These are phyloP conservation scores for Liopterus haemorrhoidalis DNA, from an alignment of 2,888 invertebrate species.

Conservation along the genomic window DNA sequence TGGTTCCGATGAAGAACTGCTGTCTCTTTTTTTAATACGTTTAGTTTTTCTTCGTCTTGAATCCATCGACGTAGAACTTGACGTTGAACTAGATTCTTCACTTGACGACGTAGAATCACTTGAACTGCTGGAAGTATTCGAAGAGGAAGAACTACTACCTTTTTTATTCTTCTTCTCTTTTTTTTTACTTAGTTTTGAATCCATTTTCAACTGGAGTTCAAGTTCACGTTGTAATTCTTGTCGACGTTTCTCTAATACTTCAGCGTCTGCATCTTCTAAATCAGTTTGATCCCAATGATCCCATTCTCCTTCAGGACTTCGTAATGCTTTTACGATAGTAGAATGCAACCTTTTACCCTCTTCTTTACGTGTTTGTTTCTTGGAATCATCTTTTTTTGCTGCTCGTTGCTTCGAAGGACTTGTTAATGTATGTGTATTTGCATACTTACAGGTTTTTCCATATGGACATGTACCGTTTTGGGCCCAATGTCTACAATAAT, in stretches of 20 bases:
- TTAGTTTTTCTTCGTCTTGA: conserved; percentile 41
- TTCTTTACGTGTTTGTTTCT: conserved; percentile 47
- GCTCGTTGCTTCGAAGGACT: conserved; percentile 69
- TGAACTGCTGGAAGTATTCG: conserved; percentile 58
- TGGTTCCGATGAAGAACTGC: conserved; percentile 28
- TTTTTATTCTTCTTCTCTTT: conserved; percentile 63
- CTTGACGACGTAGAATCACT: conserved; percentile 60
- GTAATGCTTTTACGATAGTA: conserved; percentile 54
- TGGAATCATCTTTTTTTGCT: conserved; percentile 58
- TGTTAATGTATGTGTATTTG: conserved; percentile 65
- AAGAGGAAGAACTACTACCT: conserved; percentile 64
- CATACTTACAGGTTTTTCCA: conserved; percentile 73
- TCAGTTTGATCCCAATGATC: conserved; percentile 74
- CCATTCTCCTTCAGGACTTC: conserved; percentile 57
- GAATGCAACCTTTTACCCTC: conserved; percentile 62
- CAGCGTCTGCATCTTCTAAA: conserved; percentile 74
- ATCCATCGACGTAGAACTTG: conserved; percentile 50
- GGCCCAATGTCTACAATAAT: conserved; percentile 72
- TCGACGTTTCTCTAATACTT: conserved; percentile 68
- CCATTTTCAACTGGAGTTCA: conserved; percentile 72
- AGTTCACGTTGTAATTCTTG: conserved; percentile 70
- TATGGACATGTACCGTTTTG: conserved; percentile 72
- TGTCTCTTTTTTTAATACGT: conserved; percentile 40
- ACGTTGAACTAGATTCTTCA: conserved; percentile 60
- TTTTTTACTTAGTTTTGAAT: conserved; percentile 60